phyloP scores from a whole-genome alignment of 2,888 invertebrate species.

The Dichetophora obliterata region DNA sequence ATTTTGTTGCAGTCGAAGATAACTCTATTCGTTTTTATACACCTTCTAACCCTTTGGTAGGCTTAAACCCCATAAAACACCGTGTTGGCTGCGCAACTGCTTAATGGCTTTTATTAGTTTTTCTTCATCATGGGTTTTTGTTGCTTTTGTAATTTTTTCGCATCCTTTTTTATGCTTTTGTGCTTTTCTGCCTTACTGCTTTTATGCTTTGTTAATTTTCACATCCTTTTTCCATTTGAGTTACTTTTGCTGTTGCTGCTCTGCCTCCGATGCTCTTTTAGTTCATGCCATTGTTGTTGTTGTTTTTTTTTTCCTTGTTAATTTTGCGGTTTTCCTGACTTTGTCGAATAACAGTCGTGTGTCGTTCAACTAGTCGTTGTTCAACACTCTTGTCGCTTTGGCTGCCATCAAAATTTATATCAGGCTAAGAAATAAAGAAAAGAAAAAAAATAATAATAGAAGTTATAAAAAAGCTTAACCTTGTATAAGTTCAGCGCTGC shows the following conservation, averaged over 20 bases:
- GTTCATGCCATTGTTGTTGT: background rate
- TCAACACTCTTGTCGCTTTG: slow-evolving; percentile 45
- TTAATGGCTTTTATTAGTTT: too few species aligned
- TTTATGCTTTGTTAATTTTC: background rate
- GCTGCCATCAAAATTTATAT: background rate
- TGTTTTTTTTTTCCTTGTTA: slow-evolving; percentile 32
- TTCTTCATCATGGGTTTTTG: too few species aligned
- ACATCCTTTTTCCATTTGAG: slow-evolving; percentile 31
- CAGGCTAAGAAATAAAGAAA: slow-evolving; percentile 33
- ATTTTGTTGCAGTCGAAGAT: too few species aligned
- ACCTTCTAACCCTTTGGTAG: too few species aligned
- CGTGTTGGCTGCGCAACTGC: too few species aligned
- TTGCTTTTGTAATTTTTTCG: background rate
- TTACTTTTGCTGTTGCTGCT: slow-evolving; percentile 20
- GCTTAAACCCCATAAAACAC: too few species aligned
- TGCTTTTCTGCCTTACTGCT: background rate
- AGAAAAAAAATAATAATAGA: background rate
- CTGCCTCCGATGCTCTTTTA: background rate
- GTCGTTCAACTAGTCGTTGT: slow-evolving; percentile 43
- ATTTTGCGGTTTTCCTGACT: slow-evolving; percentile 39
- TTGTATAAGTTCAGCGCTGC: slow-evolving; percentile 12
- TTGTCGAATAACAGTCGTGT: slow-evolving; percentile 33
- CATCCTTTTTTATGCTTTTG: slow-evolving; percentile 1
- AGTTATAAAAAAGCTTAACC: too few species aligned
- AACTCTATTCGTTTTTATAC: too few species aligned